These are phyloP conservation scores for Polydrusus pterygomalis DNA, from an alignment of 2,888 invertebrate species.

Conservation along the genomic window DNA sequence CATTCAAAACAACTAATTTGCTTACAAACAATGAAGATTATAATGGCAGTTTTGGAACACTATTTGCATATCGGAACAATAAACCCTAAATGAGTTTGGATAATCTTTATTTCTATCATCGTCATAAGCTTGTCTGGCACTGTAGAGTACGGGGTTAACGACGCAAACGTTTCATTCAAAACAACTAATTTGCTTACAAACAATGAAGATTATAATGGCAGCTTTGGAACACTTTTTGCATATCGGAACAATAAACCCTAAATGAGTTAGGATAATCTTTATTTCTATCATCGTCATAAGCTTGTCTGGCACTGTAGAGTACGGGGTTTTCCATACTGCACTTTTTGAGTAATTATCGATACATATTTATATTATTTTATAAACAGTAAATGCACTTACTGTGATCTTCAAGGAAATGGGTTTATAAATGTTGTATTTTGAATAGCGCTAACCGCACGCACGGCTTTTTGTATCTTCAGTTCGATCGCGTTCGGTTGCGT, in stretches of 20 bases:
- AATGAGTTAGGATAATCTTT: slow-evolving; percentile 11
- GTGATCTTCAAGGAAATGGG: too few species aligned
- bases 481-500: too few species aligned
- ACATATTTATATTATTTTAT: too few species aligned
- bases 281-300: slow-evolving; percentile 16
- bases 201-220: slow-evolving; percentile 24
- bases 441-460: too few species aligned
- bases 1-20: slow-evolving; percentile 30
- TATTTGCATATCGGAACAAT: slow-evolving; percentile 26
- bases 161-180: slow-evolving; percentile 40
- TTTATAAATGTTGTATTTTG: too few species aligned
- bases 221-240: slow-evolving; percentile 30
- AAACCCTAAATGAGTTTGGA: slow-evolving; percentile 10
- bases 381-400: too few species aligned
- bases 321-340: too few species aligned
- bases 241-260: slow-evolving; percentile 17
- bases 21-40: slow-evolving; percentile 32
- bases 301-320: slow-evolving; percentile 10
- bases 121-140: slow-evolving; percentile 16
- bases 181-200: slow-evolving; percentile 32
- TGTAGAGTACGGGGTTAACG: too few species aligned
- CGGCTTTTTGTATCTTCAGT: too few species aligned
- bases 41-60: slow-evolving; percentile 19
- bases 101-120: slow-evolving; percentile 13
- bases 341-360: too few species aligned